Evolutionary conservation across 2,888 invertebrate genomes (phyloP).

Genomic region (Habroteleia sp.): DNA sequence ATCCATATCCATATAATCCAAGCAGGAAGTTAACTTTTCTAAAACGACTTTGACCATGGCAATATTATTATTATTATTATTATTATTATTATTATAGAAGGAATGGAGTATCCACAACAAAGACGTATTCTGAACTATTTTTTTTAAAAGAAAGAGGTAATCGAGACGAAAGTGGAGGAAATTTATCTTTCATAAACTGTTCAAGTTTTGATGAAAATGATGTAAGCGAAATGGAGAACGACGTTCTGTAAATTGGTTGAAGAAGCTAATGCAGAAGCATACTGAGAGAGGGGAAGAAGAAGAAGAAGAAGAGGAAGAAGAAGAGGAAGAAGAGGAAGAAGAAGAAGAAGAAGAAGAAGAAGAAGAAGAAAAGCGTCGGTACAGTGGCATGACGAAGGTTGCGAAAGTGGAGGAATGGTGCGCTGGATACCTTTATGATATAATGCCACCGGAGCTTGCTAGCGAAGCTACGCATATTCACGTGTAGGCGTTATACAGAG

Average conservation of each 20-base stretch:
- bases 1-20: too few relatives aligned
- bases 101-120: too few relatives aligned
- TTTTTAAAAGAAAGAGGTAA: constrained; percentile 9
- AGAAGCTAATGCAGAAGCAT: constrained; percentile 57
- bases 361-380: constrained; percentile 51
- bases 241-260: constrained; percentile 32
- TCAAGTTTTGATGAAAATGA: constrained; percentile 46
- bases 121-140: too few relatives aligned
- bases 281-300: constrained; percentile 23
- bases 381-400: constrained; percentile 53
- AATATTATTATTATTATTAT: too few relatives aligned
- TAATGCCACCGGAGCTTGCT: constrained; percentile 66
- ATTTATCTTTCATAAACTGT: constrained; percentile 18
- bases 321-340: constrained; percentile 53
- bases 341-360: too few relatives aligned
- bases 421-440: constrained; percentile 69
- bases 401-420: constrained; percentile 66
- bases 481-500: constrained; percentile 40
- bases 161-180: background rate
- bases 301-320: too few relatives aligned
- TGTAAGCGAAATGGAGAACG: constrained; percentile 40
- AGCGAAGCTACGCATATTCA: constrained; percentile 22
- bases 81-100: too few relatives aligned
- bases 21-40: too few relatives aligned
- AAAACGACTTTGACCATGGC: too few relatives aligned